Evolutionary conservation across 2,888 invertebrate species (phyloP), one percentile per base, ranked within the genome.

Genomic region (Operophtera brumata): DNA sequence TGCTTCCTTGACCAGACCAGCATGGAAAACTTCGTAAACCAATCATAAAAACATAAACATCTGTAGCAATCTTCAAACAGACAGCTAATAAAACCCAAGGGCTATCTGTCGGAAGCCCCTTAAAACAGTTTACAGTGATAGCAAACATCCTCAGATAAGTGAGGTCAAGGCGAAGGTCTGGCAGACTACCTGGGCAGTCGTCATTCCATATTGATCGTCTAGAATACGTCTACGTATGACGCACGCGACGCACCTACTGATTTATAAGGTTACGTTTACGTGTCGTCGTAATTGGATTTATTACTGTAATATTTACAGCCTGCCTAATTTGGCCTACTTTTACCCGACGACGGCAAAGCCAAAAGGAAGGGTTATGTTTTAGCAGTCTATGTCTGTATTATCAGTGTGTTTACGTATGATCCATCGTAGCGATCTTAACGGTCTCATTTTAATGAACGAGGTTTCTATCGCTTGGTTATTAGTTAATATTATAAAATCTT

Each of bases 111-210:
- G 55, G 50, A 50, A 47, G 26, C 30, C 25, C 37, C 28, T 26
- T 36, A 42, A 36, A 45, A 39, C 41, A 36, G 41, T 50, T n/a
- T 28, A 47, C 25, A 35, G 46, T 54, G 54, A 57, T 47, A 54
- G 50, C 44, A 48, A 51, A 54, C 56, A 59, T 55, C 36, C 53
- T 53, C 51, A 35, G 59, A 59, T 59, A 54, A 37, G 35, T 48
- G 57, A 57, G 45, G 56, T 48, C 57, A 57, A 48, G 56, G 52
- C 30, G 13, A 34, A 28, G 35, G 36, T 13, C 32, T 20, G 10
- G 39, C 5, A 32, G 20, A 20, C 20, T 47, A 55, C 46, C 42
- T 46, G 30, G 12, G 40, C 34, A 12, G 42, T 51, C 43, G 39
- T 44, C 37, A 35, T 32, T 37, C 44, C 51, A 37, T 46, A 52